Conservation (phyloP, 2,113 vertebrate genomes). For the Steatornis caripensis region DNA sequence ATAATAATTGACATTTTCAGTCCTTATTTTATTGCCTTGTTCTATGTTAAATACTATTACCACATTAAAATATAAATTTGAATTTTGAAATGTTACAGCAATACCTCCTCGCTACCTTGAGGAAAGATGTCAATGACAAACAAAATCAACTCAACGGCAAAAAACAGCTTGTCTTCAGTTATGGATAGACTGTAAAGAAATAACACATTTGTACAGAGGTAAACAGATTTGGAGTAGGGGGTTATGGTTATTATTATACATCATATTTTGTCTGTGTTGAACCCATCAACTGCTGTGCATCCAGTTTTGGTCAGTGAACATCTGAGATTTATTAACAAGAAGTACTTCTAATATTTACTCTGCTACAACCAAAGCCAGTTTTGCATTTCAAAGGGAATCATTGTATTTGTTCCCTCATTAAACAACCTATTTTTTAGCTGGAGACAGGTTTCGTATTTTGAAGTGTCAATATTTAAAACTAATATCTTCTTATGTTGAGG, state of each 20-base stretch:
- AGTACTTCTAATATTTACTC: background rate
- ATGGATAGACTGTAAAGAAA: background rate
- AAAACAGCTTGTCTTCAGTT: background rate
- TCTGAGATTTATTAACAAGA: background rate
- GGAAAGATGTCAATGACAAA: background rate
- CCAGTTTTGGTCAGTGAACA: background rate
- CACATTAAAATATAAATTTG: background rate
- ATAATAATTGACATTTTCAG: background rate
- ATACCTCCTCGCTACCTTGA: background rate
- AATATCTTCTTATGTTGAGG: background rate
- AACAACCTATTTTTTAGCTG: background rate
- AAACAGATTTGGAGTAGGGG: background rate
- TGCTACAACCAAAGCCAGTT: background rate
- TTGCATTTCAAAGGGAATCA: constrained; percentile 12
- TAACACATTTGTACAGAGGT: background rate
- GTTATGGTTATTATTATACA: background rate
- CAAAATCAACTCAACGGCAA: background rate
- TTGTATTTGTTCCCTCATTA: background rate
- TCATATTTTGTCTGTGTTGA: background rate
- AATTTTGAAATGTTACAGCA: background rate
- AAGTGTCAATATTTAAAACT: background rate
- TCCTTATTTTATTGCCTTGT: background rate
- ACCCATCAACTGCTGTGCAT: background rate
- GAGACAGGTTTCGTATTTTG: background rate
- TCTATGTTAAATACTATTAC: background rate